Evolutionary conservation across 2,888 invertebrate genomes (phyloP).

Genomic region (Tyria jacobaeae): DNA sequence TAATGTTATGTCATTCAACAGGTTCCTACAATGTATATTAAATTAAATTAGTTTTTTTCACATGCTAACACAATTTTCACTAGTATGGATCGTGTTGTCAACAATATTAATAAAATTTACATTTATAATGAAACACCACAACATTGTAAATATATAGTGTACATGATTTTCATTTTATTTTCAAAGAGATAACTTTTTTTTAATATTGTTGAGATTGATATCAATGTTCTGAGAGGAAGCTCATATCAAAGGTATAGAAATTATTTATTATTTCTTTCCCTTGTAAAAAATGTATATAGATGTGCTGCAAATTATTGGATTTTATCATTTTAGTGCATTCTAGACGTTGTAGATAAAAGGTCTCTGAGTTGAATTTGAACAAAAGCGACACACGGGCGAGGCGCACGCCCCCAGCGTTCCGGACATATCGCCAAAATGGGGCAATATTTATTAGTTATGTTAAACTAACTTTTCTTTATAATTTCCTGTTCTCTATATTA

Average conservation of each 20-base stretch:
- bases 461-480: slow-evolving; percentile 22
- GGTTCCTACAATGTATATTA: slow-evolving; percentile 15
- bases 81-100: slow-evolving; percentile 11
- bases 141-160: slow-evolving; percentile 70
- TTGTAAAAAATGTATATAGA: slow-evolving; percentile 85
- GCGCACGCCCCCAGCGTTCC: slow-evolving; percentile 9
- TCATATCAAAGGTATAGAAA: slow-evolving; percentile 84
- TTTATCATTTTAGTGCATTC: slow-evolving; percentile 70
- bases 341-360: slow-evolving; percentile 66
- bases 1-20: slow-evolving; percentile 8
- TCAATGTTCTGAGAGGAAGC: slow-evolving; percentile 72
- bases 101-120: slow-evolving; percentile 31
- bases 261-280: slow-evolving; percentile 79
- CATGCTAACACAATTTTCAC: slow-evolving; percentile 17
- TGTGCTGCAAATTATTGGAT: slow-evolving; percentile 69
- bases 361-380: slow-evolving; percentile 58
- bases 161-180: slow-evolving; percentile 63
- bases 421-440: slow-evolving; percentile 7
- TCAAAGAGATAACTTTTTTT: slow-evolving; percentile 53
- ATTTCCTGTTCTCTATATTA: slow-evolving; percentile 18
- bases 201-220: slow-evolving; percentile 66
- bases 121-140: slow-evolving; percentile 36
- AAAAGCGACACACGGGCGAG: slow-evolving; percentile 19
- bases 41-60: slow-evolving; percentile 11
- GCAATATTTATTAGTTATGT: slow-evolving; percentile 17